Evolutionary conservation across 2,888 invertebrate genomes (phyloP).

Genomic region (Chouioia cunea): DNA sequence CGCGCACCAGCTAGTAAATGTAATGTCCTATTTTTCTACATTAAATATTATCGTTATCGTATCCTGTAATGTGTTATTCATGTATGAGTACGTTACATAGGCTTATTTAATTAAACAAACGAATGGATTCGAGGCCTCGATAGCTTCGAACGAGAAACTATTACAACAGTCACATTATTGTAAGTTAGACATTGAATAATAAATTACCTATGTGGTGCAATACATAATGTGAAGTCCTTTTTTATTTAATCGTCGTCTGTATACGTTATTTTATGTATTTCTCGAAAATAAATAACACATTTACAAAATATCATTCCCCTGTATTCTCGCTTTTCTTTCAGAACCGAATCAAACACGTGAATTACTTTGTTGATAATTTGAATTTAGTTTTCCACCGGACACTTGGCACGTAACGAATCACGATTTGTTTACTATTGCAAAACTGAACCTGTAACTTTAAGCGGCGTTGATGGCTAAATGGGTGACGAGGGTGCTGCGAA

Average conservation of each 20-base stretch:
- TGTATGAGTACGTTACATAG: slow-evolving; percentile 43
- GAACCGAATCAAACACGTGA: too few relatives aligned
- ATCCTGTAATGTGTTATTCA: slow-evolving; percentile 46
- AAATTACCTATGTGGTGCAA: slow-evolving; percentile 52
- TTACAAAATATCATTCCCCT: slow-evolving; percentile 48
- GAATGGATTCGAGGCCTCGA: slow-evolving; percentile 33
- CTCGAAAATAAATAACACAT: slow-evolving; percentile 57
- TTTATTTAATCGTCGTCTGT: slow-evolving; percentile 57
- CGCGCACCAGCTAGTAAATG: slow-evolving; percentile 47
- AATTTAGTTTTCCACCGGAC: too few relatives aligned
- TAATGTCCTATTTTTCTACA: slow-evolving; percentile 64
- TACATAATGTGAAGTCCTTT: slow-evolving; percentile 51
- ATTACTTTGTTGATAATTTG: too few relatives aligned
- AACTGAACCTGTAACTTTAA: too few relatives aligned
- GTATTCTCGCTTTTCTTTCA: too few relatives aligned
- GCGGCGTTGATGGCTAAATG: background rate
- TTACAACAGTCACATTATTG: slow-evolving; percentile 37
- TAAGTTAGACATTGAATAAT: slow-evolving; percentile 40
- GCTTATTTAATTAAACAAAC: slow-evolving; percentile 19
- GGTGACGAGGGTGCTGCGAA: too few relatives aligned
- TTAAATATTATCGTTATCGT: slow-evolving; percentile 55
- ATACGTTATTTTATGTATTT: slow-evolving; percentile 61
- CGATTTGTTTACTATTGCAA: too few relatives aligned
- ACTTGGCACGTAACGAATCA: too few relatives aligned
- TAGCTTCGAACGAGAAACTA: slow-evolving; percentile 29